Evolutionary conservation across 2,888 invertebrate species (phyloP).

Genomic region (Dinocampus coccinellae): DNA sequence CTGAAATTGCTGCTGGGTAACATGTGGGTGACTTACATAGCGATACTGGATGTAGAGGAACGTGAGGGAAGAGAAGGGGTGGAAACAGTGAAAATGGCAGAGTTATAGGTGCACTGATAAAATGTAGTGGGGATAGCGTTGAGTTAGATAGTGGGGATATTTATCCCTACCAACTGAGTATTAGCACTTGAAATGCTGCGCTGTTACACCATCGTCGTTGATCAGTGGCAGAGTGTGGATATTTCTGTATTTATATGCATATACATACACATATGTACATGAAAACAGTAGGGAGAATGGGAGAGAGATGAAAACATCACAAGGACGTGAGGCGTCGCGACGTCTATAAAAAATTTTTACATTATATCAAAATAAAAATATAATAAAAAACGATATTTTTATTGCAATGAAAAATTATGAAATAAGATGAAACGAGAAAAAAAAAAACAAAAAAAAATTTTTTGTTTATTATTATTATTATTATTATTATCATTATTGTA

Average conservation of each 20-base stretch:
- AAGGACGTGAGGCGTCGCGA: slow-evolving; percentile 19
- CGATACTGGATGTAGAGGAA: slow-evolving; percentile 29
- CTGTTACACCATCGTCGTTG: too few species aligned
- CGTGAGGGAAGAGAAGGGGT: slow-evolving; percentile 1
- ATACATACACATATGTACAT: too few species aligned
- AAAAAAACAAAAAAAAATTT: too few species aligned
- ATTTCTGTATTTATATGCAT: too few species aligned
- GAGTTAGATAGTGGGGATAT: slow-evolving; percentile 31
- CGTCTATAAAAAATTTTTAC: slow-evolving; percentile 7
- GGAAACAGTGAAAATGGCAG: too few species aligned
- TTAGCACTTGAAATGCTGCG: background rate
- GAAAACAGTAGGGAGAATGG: background rate
- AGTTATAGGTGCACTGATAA: background rate
- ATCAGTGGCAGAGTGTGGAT: background rate
- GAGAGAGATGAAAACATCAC: background rate
- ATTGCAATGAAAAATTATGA: too few species aligned
- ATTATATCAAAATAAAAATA: background rate
- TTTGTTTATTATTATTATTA: too few species aligned
- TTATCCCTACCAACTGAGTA: slow-evolving; percentile 20
- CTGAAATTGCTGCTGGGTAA: slow-evolving; percentile 61
- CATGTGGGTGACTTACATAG: slow-evolving; percentile 67
- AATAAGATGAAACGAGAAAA: too few species aligned
- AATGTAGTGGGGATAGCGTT: slow-evolving; percentile 20
- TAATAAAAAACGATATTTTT: too few species aligned
- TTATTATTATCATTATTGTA: too few species aligned